Evolutionary conservation across 1,140 invertebrate genomes (phyloP).

Genomic region (Spodoptera frugiperda): DNA sequence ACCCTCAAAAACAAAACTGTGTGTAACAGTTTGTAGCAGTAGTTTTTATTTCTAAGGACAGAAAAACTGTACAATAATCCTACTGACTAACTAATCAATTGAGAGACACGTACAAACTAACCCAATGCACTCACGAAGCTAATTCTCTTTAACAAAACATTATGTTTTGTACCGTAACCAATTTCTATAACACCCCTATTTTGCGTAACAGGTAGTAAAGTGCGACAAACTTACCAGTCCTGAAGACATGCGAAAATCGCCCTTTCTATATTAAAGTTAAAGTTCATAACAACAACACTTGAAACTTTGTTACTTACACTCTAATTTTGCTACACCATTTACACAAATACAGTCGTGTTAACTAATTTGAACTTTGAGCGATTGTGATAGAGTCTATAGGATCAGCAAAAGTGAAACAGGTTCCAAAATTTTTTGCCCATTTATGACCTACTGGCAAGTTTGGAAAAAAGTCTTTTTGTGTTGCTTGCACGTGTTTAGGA

Average conservation of each 20-base stretch:
- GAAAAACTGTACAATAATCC: background rate
- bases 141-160: constrained; percentile 49
- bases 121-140: constrained; percentile 35
- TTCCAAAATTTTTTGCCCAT: constrained; percentile 47
- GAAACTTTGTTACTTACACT: constrained; percentile 2
- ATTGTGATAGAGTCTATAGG: background rate
- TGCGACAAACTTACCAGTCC: constrained; percentile 20
- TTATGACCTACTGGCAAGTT: constrained; percentile 53
- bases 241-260: constrained; percentile 16
- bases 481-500: constrained; percentile 55
- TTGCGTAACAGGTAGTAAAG: constrained; percentile 63
- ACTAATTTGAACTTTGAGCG: constrained; percentile 1
- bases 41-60: too few species aligned
- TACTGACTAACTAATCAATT: constrained; percentile 31
- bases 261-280: constrained; percentile 20
- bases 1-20: too few species aligned
- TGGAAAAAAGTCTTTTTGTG: constrained; percentile 56
- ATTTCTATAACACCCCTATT: constrained; percentile 54
- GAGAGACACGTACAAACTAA: constrained; percentile 15
- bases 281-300: constrained; percentile 2
- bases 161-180: constrained; percentile 47
- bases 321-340: background rate
- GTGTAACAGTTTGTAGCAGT: too few species aligned
- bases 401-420: constrained; percentile 17
- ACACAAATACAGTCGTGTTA: background rate